These are phyloP conservation scores for Medauroidea extradentata DNA, from an alignment of 1,140 invertebrate genomes.

Conservation along the genomic window DNA sequence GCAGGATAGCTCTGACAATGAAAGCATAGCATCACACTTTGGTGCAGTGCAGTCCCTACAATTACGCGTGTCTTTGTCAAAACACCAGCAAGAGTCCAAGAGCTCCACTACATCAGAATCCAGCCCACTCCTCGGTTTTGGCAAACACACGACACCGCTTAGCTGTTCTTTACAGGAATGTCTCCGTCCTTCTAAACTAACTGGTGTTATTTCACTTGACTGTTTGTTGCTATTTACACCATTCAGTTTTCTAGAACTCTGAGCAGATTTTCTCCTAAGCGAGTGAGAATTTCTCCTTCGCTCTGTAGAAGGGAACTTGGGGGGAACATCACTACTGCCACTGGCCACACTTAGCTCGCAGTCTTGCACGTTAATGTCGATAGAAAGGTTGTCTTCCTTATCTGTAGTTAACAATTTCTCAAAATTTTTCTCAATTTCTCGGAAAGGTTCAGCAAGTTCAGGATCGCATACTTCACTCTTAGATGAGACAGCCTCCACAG, in stretches of 20 bases:
- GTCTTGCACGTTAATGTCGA: too few species aligned
- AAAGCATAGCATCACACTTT: neutral
- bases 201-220: neutral
- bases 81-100: neutral
- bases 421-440: neutral
- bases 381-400: neutral
- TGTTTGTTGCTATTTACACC: neutral
- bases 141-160: neutral
- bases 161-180: neutral
- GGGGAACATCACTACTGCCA: neutral
- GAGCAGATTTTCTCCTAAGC: neutral
- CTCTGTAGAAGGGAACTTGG: neutral
- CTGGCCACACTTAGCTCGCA: neutral
- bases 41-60: neutral
- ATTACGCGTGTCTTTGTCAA: neutral
- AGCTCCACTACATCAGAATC: slow-evolving; percentile 1
- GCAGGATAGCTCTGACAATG: slow-evolving; percentile 1
- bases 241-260: neutral
- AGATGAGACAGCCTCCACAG: neutral
- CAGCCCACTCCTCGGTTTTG: neutral
- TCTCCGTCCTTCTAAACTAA: neutral
- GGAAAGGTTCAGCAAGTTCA: neutral
- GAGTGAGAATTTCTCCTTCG: neutral
- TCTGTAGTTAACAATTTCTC: neutral
- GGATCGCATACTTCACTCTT: neutral